A percentile compares a stretch with the other conserved stretches of the same genome.
Evolutionary conservation across 2,888 invertebrate species (phyloP).

Genomic region (Diaphora mendica): DNA sequence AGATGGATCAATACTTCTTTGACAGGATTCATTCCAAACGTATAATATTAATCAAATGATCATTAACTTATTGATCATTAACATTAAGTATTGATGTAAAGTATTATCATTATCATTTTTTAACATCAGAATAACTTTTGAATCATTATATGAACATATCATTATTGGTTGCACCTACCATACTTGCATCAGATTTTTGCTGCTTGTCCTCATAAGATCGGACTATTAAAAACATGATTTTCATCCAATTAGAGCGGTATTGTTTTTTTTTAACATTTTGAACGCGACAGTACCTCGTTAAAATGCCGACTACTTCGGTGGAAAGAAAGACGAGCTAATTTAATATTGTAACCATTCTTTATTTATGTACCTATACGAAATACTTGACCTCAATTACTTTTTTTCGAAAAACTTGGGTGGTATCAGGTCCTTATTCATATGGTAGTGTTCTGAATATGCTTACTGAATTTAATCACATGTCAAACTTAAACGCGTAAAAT

Average conservation of each 20-base stretch:
- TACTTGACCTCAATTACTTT: constrained; percentile 72
- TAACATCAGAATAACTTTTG: not conserved
- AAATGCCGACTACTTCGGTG: constrained; percentile 71
- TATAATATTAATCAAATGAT: too few species aligned
- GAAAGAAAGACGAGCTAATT: constrained; percentile 74
- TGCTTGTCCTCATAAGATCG: constrained; percentile 22
- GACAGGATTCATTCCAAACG: too few species aligned
- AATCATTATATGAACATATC: not conserved
- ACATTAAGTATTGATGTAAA: too few species aligned
- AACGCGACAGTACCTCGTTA: constrained; percentile 74
- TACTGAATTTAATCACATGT: constrained; percentile 32
- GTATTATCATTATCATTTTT: too few species aligned
- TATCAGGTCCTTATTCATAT: constrained; percentile 36
- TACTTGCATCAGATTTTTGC: constrained; percentile 15
- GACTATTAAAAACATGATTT: constrained; percentile 54
- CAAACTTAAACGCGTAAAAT: constrained; percentile 8
- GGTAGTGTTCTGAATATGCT: constrained; percentile 39
- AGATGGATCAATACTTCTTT: too few species aligned
- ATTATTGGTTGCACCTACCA: not conserved
- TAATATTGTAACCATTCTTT: constrained; percentile 75
- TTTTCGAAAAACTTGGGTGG: constrained; percentile 57
- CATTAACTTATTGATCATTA: too few species aligned
- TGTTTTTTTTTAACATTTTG: constrained; percentile 68
- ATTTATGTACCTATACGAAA: constrained; percentile 63
- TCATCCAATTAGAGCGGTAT: constrained; percentile 71